Conservation (phyloP, 2,888 invertebrate species). For the Coleophora flavipennella region DNA sequence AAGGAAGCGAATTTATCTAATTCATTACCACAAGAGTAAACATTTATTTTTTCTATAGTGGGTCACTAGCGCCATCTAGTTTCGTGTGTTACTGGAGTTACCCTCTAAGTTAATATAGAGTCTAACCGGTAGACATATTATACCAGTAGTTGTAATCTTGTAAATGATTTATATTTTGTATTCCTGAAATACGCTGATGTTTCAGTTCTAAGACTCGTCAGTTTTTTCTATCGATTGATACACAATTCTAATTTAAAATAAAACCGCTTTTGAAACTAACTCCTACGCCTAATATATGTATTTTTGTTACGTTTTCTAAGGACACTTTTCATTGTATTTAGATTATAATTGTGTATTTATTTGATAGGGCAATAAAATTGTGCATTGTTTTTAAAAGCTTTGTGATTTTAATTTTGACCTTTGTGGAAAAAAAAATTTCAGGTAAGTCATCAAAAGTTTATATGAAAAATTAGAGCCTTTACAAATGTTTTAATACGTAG, state of each 20-base stretch:
- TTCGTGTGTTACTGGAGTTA: too few species aligned
- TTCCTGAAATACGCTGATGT: constrained; percentile 28
- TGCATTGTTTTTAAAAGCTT: constrained; percentile 21
- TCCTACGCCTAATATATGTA: constrained; percentile 1
- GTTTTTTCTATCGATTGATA: constrained; percentile 51
- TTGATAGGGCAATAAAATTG: constrained; percentile 63
- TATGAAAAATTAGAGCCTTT: constrained; percentile 12
- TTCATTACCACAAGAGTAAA: too few species aligned
- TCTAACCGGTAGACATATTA: too few species aligned
- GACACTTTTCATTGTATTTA: constrained; percentile 35
- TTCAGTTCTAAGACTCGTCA: constrained; percentile 59
- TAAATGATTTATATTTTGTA: constrained; percentile 25
- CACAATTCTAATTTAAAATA: constrained; percentile 57
- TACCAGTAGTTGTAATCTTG: constrained; percentile 22
- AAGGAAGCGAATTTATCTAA: too few species aligned
- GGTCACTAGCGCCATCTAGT: too few species aligned
- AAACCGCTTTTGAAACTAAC: constrained; percentile 21
- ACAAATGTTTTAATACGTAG: constrained; percentile 13
- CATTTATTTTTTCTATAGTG: too few species aligned
- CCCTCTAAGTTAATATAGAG: too few species aligned
- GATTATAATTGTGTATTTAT: constrained; percentile 68
- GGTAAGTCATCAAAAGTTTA: constrained; percentile 6
- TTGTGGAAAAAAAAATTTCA: not conserved
- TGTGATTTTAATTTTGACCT: constrained; percentile 1
- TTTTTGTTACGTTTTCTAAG: constrained; percentile 13